phyloP scores from a whole-genome alignment of 2,888 invertebrate genomes.

The Metellina segmentata region DNA sequence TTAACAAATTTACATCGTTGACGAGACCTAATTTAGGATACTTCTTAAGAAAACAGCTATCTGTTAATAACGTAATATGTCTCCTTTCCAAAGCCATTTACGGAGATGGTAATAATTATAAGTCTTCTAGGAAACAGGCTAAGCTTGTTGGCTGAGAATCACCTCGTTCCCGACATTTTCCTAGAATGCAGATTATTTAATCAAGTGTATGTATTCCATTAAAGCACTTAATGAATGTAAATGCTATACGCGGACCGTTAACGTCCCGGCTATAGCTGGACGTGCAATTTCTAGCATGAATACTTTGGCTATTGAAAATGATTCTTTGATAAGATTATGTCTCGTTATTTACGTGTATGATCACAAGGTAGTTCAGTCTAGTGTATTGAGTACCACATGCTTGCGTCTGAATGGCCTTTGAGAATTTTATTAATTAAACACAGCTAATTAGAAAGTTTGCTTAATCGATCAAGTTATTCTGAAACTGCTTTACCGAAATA shows the following conservation, averaged over 20 bases:
- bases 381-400: not conserved
- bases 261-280: not conserved
- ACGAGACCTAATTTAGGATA: conserved; percentile 41
- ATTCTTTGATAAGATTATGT: not conserved
- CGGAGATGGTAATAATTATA: conserved; percentile 40
- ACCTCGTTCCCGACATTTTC: conserved; percentile 27
- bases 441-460: not conserved
- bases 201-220: conserved; percentile 35
- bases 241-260: not conserved
- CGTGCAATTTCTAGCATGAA: too few species aligned
- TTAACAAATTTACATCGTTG: conserved; percentile 30
- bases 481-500: not conserved
- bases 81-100: conserved; percentile 27
- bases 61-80: conserved; percentile 36
- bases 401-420: not conserved
- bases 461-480: not conserved
- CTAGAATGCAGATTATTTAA: conserved; percentile 45
- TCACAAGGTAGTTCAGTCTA: not conserved
- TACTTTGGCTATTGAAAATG: not conserved
- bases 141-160: conserved; percentile 17
- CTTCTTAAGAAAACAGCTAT: conserved; percentile 4
- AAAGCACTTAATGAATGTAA: conserved; percentile 12
- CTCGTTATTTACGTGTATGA: not conserved
- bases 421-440: not conserved
- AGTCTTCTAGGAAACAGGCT: conserved; percentile 26